These are phyloP conservation scores for Cyrtodaria siliqua DNA, from an alignment of 2,888 invertebrate species.

Conservation along the genomic window DNA sequence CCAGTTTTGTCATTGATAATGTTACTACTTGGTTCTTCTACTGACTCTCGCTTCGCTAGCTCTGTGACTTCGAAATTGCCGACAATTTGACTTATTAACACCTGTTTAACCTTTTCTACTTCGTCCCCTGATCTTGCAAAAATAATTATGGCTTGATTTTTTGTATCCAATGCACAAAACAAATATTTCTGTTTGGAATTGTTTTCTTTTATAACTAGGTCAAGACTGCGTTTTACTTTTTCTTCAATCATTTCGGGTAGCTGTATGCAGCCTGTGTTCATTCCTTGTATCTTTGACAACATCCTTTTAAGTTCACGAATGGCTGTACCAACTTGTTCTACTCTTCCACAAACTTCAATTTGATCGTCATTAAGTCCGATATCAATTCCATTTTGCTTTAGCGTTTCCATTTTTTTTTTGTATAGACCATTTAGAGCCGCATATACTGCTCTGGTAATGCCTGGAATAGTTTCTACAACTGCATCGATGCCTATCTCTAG, in stretches of 20 bases:
- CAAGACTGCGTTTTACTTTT: neutral
- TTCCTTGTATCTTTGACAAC: conserved; percentile 1
- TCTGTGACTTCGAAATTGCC: too few relatives aligned
- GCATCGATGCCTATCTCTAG: too few relatives aligned
- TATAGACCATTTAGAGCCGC: neutral
- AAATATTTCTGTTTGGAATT: too few relatives aligned
- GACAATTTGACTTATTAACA: conserved; percentile 1
- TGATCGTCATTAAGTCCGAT: neutral
- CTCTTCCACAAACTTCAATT: conserved; percentile 1
- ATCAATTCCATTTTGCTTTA: conserved; percentile 1
- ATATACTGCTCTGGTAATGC: neutral
- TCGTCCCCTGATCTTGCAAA: too few relatives aligned
- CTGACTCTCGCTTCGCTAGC: too few relatives aligned
- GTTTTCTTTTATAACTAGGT: too few relatives aligned
- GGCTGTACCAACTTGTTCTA: neutral
- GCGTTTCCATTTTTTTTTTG: neutral
- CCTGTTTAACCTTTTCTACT: conserved; percentile 6
- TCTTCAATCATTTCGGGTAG: neutral
- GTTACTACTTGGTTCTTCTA: too few relatives aligned
- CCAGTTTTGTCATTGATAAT: too few relatives aligned
- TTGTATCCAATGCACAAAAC: neutral
- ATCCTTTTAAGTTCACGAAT: conserved; percentile 1
- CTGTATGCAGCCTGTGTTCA: neutral
- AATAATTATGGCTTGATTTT: neutral
- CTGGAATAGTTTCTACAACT: neutral